Evolutionary conservation across 92 coral and sea anemone genomes (phyloP), one percentile per base, ranked within the genome.

Genomic region (Montipora capitata): DNA sequence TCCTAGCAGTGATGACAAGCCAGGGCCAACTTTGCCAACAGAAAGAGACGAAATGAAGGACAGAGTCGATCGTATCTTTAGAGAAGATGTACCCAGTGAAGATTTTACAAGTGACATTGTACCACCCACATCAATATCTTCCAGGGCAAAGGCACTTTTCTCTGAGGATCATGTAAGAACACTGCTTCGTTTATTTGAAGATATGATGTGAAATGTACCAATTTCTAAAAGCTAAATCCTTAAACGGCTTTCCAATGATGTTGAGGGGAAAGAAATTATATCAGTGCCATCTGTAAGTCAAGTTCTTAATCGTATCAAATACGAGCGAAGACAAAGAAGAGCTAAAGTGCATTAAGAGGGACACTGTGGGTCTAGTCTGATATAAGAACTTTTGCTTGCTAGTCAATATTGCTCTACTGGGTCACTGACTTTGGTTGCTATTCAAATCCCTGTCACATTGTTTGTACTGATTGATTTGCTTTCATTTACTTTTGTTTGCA

Each of bases 271-370:
- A 67, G 63, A 79, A 39, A 57, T 87, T 13, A 39, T 87, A 38
- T 72, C 81, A 59, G 58, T 51, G 63, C 64, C 71, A 59, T 18
- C 73, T 14, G 51, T 79, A 54, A 52, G 9, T 48, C 78, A 70
- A 72, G 77, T 87, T 42, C 62, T 87, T 51, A 87, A 79, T 79
- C 91, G 87, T 35, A 68, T 87, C 8, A 87, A 87, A 51, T 87
- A 87, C 12, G 91, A 87, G 76, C 82, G 41, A 40, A 40, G 82
- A 77, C 81, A 77, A 77, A 59, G 40, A 77, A 77, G 70, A 77
- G 82, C 59, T 38, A 77, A 77, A 77, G 80, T 49, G 48, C 3
- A 54, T 76, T 76, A 76, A 57, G 80, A 76, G 80, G 68, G 38
- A 76, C 68, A 27, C 40, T 76, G 56, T 49, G 40, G 80, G 68